Base-by-base conservation (phyloP, 2,888 invertebrate species). In the Ischnus inquisitorius region DNA sequence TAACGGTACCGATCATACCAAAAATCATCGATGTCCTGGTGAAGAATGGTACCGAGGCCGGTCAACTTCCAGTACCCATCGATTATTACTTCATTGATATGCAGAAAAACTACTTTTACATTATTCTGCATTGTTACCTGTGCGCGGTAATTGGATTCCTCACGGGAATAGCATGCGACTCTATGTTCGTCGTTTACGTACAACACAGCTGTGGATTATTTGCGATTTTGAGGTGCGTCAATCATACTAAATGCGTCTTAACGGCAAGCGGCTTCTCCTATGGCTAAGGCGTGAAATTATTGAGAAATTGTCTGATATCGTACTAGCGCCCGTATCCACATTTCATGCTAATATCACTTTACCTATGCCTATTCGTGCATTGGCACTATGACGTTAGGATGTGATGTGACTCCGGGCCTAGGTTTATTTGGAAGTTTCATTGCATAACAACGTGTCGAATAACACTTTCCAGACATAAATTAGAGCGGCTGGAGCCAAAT, bases 11-110 rank as follows among this genome's bases (percentile, higher is more conserved):
- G 64, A n/a, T 75, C 4, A 41, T 75, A 19, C 69, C 79, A 8
- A 79, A 79, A 39, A 46, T 83, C 10, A 54, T 83, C n/a, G 83
- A 83, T 25, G 22, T 64, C n/a, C 25, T 75, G 3, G 14, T 83
- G 2, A 43, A 74, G 28, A 82, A 82, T 46, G 79, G 74, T 2
- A 65, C 83, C 22, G 19, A 39, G 22, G 57, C 62, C 14, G 75
- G 75, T 48, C 43, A 57, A 62, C 79, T 83, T 64, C 79, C 83
- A n/a, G 22, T 79, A 75, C 83, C 83, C 6, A 65, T 83, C 10
- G 64, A 75, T 41, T 79, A 83, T 41, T 12, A 16, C 22, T 46
- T 19, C 5, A 6, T 83, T 10, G 83, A 83, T n/a, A 28, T 69
- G 34, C 79, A 83, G 19, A 75, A 79, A 57, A 74, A 79, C 43